Base-by-base conservation (phyloP, 2,888 invertebrate species). In the Trissonchulus sp. region DNA sequence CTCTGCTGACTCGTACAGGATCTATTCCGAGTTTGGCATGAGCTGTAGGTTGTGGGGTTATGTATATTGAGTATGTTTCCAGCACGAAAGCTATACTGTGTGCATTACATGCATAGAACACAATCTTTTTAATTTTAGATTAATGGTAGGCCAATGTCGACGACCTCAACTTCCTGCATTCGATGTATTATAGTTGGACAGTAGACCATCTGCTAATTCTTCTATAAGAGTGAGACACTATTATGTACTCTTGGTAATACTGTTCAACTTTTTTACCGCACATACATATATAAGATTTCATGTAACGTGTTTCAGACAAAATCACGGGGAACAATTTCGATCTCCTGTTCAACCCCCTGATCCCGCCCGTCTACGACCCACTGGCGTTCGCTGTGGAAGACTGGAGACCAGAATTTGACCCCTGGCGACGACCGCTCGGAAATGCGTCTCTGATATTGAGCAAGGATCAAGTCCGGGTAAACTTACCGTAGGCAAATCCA, bases 21-120 rank as follows among this genome's bases (percentile, higher is more conserved):
- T 81, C 33, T 81, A 81, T 76, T 79, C 80, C 36, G 79, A 80
- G 65, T 81, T 81, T 74, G 81, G 80, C 15, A 72, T 72, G 1
- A 78, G 79, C 65, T 81, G 81, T 81, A 73, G 76, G 78, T 60
- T 60, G 31, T 18, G 60, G 60, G 18, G n/a, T n/a, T n/a, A 60
- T 18, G n/a, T 60, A 18, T n/a, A 60, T 60, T 60, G 18, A 18
- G 60, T 18, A 60, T 18, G n/a, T 18, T 60, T 60, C 60, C 18
- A 18, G n/a, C 60, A 60, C n/a, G 60, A n/a, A n/a, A n/a, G n/a
- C n/a, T n/a, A n/a, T n/a, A n/a, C n/a, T n/a, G n/a, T n/a, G n/a
- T n/a, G n/a, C n/a, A n/a, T n/a, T n/a, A n/a, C n/a, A n/a, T n/a
- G n/a, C n/a, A n/a, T n/a, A n/a, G n/a, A n/a, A n/a, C n/a, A n/a